Percentiles rank a stretch among this genome's conserved stretches.
These are phyloP conservation scores for Zygothrica quintamaculata DNA, from an alignment of 2,888 invertebrate species.

Conservation along the genomic window DNA sequence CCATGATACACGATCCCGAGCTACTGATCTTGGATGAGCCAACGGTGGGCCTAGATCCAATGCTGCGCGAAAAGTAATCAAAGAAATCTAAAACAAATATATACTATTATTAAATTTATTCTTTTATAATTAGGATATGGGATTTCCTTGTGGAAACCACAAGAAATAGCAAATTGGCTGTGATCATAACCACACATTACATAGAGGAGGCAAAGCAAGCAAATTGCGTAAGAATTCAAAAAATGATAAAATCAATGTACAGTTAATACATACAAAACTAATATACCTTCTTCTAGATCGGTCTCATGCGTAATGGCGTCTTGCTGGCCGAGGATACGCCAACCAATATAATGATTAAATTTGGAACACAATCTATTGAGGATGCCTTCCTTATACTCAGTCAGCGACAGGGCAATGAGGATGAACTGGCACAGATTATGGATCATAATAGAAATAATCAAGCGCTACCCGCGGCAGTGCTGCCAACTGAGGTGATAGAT, in stretches of 20 bases:
- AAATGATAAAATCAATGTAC: background rate
- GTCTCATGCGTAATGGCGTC: slow-evolving; percentile 93
- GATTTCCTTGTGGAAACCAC: slow-evolving; percentile 91
- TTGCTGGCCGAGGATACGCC: slow-evolving; percentile 95
- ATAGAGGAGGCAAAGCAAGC: slow-evolving; percentile 96
- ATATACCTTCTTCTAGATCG: slow-evolving; percentile 87
- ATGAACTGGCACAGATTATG: slow-evolving; percentile 73
- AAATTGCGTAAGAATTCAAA: slow-evolving; percentile 87
- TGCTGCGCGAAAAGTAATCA: slow-evolving; percentile 90
- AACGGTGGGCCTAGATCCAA: slow-evolving; percentile 96
- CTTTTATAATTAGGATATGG: slow-evolving; percentile 90
- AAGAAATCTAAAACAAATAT: background rate
- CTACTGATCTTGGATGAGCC: slow-evolving; percentile 96
- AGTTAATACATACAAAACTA: background rate
- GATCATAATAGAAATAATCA: slow-evolving; percentile 50
- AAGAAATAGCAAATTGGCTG: slow-evolving; percentile 89
- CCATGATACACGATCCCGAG: slow-evolving; percentile 94
- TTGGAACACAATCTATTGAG: slow-evolving; percentile 91
- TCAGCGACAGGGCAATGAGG: slow-evolving; percentile 85
- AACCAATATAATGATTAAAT: slow-evolving; percentile 88
- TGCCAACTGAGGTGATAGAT: slow-evolving; percentile 80
- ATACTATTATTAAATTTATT: background rate
- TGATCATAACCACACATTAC: slow-evolving; percentile 97
- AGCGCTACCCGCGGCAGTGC: slow-evolving; percentile 61
- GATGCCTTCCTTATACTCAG: slow-evolving; percentile 94